Conservation (phyloP, 2,113 vertebrate genomes). For the Epinephelus cyanopodus region DNA sequence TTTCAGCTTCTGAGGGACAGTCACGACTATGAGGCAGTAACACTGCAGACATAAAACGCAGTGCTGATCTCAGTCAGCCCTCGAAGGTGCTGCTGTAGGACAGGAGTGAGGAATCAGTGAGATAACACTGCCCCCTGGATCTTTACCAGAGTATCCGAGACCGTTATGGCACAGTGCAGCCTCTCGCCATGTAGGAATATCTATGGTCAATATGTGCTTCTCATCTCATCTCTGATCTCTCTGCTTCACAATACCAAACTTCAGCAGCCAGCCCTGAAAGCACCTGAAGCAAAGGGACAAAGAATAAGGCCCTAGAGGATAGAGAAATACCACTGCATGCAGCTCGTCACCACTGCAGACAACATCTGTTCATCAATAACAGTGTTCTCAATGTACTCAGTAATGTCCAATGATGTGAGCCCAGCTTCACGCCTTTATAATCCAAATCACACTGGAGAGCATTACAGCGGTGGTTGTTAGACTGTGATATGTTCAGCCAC, state of each 20-base stretch:
- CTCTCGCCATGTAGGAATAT: neutral
- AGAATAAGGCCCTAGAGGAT: neutral
- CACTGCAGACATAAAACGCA: constrained; percentile 49
- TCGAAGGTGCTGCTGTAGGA: constrained; percentile 39
- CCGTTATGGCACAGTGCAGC: neutral
- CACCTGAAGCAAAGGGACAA: neutral
- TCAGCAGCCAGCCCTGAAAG: neutral
- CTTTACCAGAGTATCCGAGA: constrained; percentile 16
- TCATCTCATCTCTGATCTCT: neutral
- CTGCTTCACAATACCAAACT: neutral
- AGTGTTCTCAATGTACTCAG: neutral
- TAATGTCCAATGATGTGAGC: constrained; percentile 34
- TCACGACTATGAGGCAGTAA: constrained; percentile 50
- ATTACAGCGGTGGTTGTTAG: constrained; percentile 44
- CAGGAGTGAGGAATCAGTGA: constrained; percentile 49
- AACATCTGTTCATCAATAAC: constrained; percentile 24
- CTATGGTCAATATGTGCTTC: neutral
- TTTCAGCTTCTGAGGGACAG: constrained; percentile 53
- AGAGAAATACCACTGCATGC: neutral
- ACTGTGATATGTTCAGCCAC: constrained; percentile 44
- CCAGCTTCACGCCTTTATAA: constrained; percentile 39
- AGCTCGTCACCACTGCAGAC: neutral
- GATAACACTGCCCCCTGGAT: constrained; percentile 75
- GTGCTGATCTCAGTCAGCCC: constrained; percentile 36
- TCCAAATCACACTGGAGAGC: constrained; percentile 47